Evolutionary conservation across 2,113 vertebrate genomes (phyloP).

Genomic region (Phyllostomus discolor): DNA sequence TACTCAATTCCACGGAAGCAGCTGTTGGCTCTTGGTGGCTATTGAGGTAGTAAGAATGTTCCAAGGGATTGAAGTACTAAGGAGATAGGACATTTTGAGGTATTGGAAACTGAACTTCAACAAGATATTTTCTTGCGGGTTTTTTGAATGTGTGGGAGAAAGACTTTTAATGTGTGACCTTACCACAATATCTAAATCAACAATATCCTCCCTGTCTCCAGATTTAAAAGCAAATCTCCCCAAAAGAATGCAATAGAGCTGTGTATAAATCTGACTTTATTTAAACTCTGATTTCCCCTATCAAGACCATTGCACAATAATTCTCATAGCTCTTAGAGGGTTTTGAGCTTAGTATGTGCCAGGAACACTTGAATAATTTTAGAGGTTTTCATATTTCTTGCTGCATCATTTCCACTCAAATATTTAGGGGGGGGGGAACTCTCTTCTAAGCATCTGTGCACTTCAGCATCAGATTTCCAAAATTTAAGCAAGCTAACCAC

Average conservation of each 20-base stretch:
- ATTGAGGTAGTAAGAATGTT: background rate
- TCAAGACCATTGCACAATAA: background rate
- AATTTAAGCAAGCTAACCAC: background rate
- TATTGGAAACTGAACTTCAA: conserved; percentile 44
- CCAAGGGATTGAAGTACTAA: conserved; percentile 23
- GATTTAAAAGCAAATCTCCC: conserved; percentile 31
- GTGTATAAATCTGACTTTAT: background rate
- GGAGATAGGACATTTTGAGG: conserved; percentile 31
- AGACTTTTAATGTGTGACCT: conserved; percentile 35
- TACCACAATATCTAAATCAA: conserved; percentile 52
- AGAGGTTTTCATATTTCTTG: background rate
- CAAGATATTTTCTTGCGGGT: conserved; percentile 39
- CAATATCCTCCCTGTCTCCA: conserved; percentile 41
- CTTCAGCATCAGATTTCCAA: background rate
- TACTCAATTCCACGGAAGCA: conserved; percentile 47
- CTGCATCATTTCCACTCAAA: background rate
- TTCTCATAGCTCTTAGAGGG: background rate
- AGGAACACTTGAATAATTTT: background rate
- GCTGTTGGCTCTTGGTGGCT: conserved; percentile 41
- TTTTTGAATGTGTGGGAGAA: conserved; percentile 38
- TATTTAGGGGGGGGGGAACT: background rate
- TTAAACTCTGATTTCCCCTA: background rate
- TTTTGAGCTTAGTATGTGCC: conserved; percentile 1
- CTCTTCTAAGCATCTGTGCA: background rate
- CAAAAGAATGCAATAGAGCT: background rate